Evolutionary conservation across 1,140 invertebrate genomes (phyloP), one percentile per base, ranked within the genome.

Genomic region (Formica selysi): DNA sequence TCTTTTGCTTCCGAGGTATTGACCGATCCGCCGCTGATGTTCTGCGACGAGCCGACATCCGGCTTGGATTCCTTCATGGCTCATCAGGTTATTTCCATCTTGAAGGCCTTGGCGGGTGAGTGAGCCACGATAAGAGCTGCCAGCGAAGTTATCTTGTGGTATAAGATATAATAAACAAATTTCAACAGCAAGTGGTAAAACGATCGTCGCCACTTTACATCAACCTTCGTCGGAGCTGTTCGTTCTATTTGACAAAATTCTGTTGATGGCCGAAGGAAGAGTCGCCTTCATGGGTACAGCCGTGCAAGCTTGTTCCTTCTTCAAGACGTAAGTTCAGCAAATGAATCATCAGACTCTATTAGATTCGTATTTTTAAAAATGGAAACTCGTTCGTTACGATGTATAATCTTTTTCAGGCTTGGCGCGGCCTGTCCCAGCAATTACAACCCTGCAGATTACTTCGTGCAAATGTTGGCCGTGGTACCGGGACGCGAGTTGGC

Each of bases 1-100:
- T 97, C 98, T 0, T 99, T 99, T 95, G 99, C 98, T 41, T 98
- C 98, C 0, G 99, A 99, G 96, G 98, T 99, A 67, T 95, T 99
- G 29, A 99, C 98, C 0, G 98, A 99, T 95, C 99, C 99, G 2
- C 97, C 98, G 1, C 94, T 99, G 51, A 97, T 99, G 96, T 98
- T 99, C 93, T 99, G 99, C 94, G 99, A 99, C 93, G 99, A 99
- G 93, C 99, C 99, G 1, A 99, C 99, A 0, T 99, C 97, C 0
- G 98, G 97, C 8, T 94, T 98, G 65, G 98, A 98, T 93, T 98
- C 98, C 0, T 98, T 97, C 87, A 98, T 98, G 97, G 99, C 96
- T 0, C 96, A 97, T 94, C 99, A 98, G 93, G 98, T 99, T 22
- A 97, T 99, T 19, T 97, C 97, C 91, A 97, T 98, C 86, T 94